Conservation (phyloP, 2,888 invertebrate genomes). For the Mayetiola destructor region DNA sequence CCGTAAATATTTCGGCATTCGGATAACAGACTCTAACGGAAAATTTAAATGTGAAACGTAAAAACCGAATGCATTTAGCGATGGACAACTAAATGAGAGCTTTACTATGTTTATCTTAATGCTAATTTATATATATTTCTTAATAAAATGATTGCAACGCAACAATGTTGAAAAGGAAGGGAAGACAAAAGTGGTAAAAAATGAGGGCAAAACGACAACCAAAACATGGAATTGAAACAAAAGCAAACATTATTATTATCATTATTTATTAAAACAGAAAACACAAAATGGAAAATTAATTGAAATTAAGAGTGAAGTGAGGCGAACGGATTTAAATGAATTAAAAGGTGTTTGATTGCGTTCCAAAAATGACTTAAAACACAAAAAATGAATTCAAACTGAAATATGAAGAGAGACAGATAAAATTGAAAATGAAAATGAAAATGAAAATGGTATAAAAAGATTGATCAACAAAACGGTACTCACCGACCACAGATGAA, state of each 20-base stretch:
- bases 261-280: neutral
- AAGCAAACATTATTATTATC: too few species aligned
- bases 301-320: too few species aligned
- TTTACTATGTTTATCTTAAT: constrained; percentile 10
- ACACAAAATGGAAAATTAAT: neutral
- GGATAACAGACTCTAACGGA: constrained; percentile 1
- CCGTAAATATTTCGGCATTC: constrained; percentile 7
- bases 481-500: constrained; percentile 2
- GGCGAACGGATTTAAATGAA: too few species aligned
- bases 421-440: neutral
- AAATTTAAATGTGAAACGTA: constrained; percentile 1
- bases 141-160: too few species aligned
- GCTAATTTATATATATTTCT: constrained; percentile 4
- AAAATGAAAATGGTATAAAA: neutral
- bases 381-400: too few species aligned
- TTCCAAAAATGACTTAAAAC: too few species aligned
- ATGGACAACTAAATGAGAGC: constrained; percentile 11
- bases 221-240: too few species aligned
- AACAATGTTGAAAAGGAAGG: too few species aligned
- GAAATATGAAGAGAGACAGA: too few species aligned
- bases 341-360: too few species aligned
- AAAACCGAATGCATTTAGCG: neutral
- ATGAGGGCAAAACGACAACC: too few species aligned
- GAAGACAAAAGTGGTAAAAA: too few species aligned
- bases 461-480: constrained; percentile 7